Base-by-base conservation (phyloP, 2,797 vertebrate species). In the Chaetodon trifasciatus region DNA sequence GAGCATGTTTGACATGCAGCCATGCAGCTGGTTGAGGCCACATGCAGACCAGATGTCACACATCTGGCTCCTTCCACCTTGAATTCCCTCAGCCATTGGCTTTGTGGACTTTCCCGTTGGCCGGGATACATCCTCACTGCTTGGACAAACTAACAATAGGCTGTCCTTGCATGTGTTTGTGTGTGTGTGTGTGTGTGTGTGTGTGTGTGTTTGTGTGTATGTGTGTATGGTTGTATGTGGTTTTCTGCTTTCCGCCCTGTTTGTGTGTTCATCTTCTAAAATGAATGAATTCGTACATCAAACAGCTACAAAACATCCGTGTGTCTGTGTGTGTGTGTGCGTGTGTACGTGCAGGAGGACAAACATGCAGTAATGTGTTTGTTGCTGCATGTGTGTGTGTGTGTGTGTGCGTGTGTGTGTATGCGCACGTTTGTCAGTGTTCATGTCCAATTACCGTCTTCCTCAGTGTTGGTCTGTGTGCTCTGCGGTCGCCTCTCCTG, bases 41-140 rank as follows among this genome's bases (percentile, higher is more conserved):
- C 90, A 90, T 93, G 91, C 71, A 37, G 80, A 87, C 89, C 92
- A 93, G 91, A 93, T 93, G 94, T 93, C 87, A 86, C 88, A 85
- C 87, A 86, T 74, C 72, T 81, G 76, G 62, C 77, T 86, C 67
- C 78, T 81, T 85, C 55, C 77, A 78, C 69, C 74, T 74, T 37
- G 15, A 63, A 78, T 72, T 67, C 72, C 80, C 81, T 86, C 83
- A 66, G 74, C 86, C 58, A 88, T 88, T 87, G 77, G 86, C 77
- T 88, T 68, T 80, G 85, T 52, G 90, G 92, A 92, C 90, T 94
- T 93, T 91, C 91, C 92, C 90, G 23, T 89, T 91, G 91, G 89
- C 90, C 35, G 6, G 78, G 80, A 80, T 78, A 74, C 75, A 82
- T 90, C 82, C 74, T 90, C 71, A 17, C 79, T 72, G 85, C 86